These are phyloP conservation scores for Chelonia mydas DNA, from an alignment of 2,797 vertebrate species.

Conservation along the genomic window DNA sequence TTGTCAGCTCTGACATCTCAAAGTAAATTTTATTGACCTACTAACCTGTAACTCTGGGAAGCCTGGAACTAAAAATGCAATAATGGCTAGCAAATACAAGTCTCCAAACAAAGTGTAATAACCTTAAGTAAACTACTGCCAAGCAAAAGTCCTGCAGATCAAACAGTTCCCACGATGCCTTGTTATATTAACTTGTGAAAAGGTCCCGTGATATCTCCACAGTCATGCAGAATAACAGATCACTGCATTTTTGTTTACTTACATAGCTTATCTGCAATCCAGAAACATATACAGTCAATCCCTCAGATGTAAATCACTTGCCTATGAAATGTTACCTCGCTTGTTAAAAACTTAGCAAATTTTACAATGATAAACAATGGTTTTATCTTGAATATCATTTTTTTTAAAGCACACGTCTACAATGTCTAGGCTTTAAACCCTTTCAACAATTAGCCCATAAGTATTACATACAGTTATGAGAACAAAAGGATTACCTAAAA, in stretches of 20 bases:
- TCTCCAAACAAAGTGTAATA: slow-evolving; percentile 66
- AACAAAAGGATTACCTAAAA: background rate
- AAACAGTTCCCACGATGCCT: slow-evolving; percentile 74
- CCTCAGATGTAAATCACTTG: slow-evolving; percentile 50
- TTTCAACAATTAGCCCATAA: background rate
- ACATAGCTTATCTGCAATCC: slow-evolving; percentile 64
- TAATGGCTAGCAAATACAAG: slow-evolving; percentile 64
- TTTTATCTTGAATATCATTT: background rate
- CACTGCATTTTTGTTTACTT: slow-evolving; percentile 58
- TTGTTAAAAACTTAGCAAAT: slow-evolving; percentile 52
- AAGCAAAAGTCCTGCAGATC: slow-evolving; percentile 64
- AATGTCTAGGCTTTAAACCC: background rate
- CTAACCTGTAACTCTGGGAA: slow-evolving; percentile 65
- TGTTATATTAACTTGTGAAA: slow-evolving; percentile 67
- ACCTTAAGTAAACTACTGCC: slow-evolving; percentile 69
- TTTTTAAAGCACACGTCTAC: background rate
- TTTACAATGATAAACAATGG: slow-evolving; percentile 26
- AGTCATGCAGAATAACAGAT: slow-evolving; percentile 42
- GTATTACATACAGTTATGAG: background rate
- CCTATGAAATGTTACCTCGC: slow-evolving; percentile 20
- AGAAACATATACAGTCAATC: slow-evolving; percentile 28
- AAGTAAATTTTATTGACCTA: slow-evolving; percentile 85
- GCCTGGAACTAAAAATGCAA: slow-evolving; percentile 69
- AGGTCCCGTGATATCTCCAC: slow-evolving; percentile 48
- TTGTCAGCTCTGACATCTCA: slow-evolving; percentile 78